These are phyloP conservation scores for Resseliella maxima DNA, from an alignment of 2,888 invertebrate species.

Conservation along the genomic window DNA sequence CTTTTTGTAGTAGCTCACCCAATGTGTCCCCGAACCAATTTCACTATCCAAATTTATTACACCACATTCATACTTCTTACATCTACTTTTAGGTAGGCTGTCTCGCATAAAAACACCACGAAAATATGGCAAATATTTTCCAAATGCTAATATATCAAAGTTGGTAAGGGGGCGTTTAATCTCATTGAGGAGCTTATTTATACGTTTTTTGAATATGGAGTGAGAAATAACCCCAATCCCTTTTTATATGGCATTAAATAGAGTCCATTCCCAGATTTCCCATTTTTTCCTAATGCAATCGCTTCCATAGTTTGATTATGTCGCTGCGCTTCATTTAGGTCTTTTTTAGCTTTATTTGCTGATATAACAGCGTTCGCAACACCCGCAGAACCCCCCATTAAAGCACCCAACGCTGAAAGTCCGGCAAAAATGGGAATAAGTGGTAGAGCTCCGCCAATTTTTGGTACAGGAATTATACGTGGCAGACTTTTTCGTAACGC, in stretches of 20 bases:
- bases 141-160: neutral
- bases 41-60: conserved; percentile 11
- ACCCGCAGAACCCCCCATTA: conserved; percentile 64
- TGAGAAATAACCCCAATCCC: neutral
- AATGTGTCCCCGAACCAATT: conserved; percentile 60
- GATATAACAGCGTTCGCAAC: conserved; percentile 64
- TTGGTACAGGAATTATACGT: conserved; percentile 63
- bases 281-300: conserved; percentile 61
- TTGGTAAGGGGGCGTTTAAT: neutral
- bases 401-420: conserved; percentile 63
- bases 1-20: conserved; percentile 64
- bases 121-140: neutral
- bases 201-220: conserved; percentile 60
- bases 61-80: conserved; percentile 19
- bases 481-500: conserved; percentile 56
- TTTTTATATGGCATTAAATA: conserved; percentile 61
- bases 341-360: conserved; percentile 62
- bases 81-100: neutral
- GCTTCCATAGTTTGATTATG: conserved; percentile 65
- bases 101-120: conserved; percentile 22
- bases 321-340: conserved; percentile 62
- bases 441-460: conserved; percentile 63
- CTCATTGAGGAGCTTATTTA: conserved; percentile 60
- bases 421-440: conserved; percentile 64
- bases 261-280: neutral